Base-by-base conservation (phyloP, 2,888 invertebrate species). In the Ariolimax columbianus region DNA sequence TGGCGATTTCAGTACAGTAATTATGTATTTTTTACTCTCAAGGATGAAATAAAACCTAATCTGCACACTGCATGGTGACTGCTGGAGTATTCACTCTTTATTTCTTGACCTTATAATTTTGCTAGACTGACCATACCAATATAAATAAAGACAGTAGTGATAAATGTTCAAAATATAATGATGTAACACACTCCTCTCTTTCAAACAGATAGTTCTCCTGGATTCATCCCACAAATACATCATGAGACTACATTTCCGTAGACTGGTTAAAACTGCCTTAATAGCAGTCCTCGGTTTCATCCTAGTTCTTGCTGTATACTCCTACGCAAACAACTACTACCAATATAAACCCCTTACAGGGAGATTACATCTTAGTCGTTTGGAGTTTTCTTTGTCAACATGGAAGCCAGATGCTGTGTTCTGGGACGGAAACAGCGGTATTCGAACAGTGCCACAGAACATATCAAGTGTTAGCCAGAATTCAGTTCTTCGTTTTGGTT, bases 381-480 rank as follows among this genome's bases (percentile, higher is more conserved):
- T 43, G 9, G 43, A 79, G 66, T 6, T 66, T 17, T 36, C 51
- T 51, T 4, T 30, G 47, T 23, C 40, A 33, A 33, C 38, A 1
- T 78, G 59, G 77, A 79, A 43, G 33, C 36, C 40, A 9, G 79
- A 33, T 66, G 40, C 79, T 7, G 38, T 79, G 9, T 79, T 66
- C 63, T 79, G 79, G 79, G 79, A 79, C 43, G 43, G 63, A 30
- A 79, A 79, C 30, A 79, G 66, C 11, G 79, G 79, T 1, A 33
- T 79, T 47, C 17, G 43, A 43, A 36, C 43, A 11, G 11, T 63
- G 17, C 43, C 43, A 30, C 38, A 38, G 19, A 23, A 30, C 3
- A 1, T 43, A 19, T 47, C 11, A n/a, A 30, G 19, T 30, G 17
- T 47, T 0, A 43, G 17, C 40, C 66, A 30, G 47, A 36, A 79